Conservation (phyloP, 2,113 vertebrate species). For the Nyctereutes procyonoides region DNA sequence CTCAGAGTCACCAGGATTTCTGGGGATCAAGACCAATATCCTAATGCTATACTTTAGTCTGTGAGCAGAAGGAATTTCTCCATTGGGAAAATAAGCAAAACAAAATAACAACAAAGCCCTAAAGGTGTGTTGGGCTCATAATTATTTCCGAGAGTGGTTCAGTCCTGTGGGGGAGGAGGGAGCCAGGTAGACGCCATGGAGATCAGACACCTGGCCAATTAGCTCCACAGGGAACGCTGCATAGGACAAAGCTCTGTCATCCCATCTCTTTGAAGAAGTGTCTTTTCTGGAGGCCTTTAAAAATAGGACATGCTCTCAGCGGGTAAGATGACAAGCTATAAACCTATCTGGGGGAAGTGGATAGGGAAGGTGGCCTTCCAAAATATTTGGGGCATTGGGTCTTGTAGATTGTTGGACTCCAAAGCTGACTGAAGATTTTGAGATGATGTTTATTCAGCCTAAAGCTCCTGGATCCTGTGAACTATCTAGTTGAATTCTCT, state of each 20-base stretch:
- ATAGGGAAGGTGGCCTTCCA: neutral
- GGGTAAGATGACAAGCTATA: constrained; percentile 11
- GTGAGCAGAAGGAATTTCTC: constrained; percentile 52
- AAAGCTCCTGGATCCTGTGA: neutral
- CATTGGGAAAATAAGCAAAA: constrained; percentile 52
- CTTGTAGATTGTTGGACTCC: neutral
- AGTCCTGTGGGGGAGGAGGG: constrained; percentile 25
- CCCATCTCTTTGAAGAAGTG: constrained; percentile 59
- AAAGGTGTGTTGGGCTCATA: constrained; percentile 10
- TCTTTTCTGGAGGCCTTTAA: constrained; percentile 74
- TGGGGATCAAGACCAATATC: neutral
- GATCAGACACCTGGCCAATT: constrained; percentile 71
- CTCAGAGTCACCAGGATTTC: neutral
- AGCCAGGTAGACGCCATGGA: constrained; percentile 54
- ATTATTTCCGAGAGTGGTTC: constrained; percentile 49
- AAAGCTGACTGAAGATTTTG: neutral
- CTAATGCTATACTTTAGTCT: neutral
- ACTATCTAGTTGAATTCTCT: neutral
- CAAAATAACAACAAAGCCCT: constrained; percentile 54
- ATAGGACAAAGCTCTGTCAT: constrained; percentile 57
- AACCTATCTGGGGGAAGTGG: neutral
- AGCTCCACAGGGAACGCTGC: constrained; percentile 66
- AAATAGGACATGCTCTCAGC: constrained; percentile 67
- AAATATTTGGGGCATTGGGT: neutral
- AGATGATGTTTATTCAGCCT: neutral